phyloP scores from a whole-genome alignment of 1,140 invertebrate species.

The Ptiloglossa arizonensis region DNA sequence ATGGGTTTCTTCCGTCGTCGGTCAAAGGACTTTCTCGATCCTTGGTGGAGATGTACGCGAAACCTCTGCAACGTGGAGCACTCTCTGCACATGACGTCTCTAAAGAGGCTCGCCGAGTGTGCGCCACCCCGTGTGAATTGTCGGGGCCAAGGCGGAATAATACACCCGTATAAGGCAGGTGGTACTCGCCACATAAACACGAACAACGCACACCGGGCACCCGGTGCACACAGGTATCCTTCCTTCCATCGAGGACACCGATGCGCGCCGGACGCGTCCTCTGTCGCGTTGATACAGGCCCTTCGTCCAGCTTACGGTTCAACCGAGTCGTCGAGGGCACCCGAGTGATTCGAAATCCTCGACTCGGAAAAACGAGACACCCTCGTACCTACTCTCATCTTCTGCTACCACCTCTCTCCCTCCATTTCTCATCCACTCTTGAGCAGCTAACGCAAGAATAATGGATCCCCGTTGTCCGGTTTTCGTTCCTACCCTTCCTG shows the following conservation, averaged over 20 bases:
- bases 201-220: not conserved
- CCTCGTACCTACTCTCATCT: not conserved
- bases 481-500: slow-evolving; percentile 5
- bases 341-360: slow-evolving; percentile 30
- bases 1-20: not conserved
- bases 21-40: slow-evolving; percentile 15
- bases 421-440: not conserved
- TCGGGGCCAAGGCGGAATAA: slow-evolving; percentile 63
- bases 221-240: slow-evolving; percentile 22
- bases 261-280: not conserved
- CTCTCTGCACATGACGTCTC: slow-evolving; percentile 38
- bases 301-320: slow-evolving; percentile 40
- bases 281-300: not conserved
- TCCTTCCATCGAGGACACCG: not conserved
- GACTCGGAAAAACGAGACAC: slow-evolving; percentile 45
- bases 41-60: not conserved
- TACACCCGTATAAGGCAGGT: slow-evolving; percentile 67
- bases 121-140: slow-evolving; percentile 61
- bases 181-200: slow-evolving; percentile 55
- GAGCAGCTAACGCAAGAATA: slow-evolving; percentile 48
- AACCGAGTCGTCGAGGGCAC: slow-evolving; percentile 37
- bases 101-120: slow-evolving; percentile 43
- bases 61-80: slow-evolving; percentile 8
- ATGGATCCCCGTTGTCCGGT: slow-evolving; percentile 38
- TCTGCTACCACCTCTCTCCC: not conserved